phyloP scores from a whole-genome alignment of 2,797 vertebrate genomes.

The Lagocephalus sceleratus region DNA sequence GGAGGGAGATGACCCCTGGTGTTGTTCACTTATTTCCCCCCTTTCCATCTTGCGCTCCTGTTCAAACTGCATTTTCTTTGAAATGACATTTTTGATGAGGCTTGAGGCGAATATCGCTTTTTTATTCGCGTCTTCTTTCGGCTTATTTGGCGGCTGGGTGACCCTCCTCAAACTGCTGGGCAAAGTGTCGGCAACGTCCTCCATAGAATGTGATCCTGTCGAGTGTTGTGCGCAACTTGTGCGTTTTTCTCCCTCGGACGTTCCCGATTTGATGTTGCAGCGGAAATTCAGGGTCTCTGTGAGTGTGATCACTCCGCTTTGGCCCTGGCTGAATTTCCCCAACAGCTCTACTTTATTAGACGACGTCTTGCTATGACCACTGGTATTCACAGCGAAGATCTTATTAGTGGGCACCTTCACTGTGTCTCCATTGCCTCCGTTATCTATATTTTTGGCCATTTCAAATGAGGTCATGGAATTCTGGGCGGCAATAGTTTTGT shows the following conservation, averaged over 20 bases:
- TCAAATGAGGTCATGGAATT: conserved; percentile 64
- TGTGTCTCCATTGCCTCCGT: conserved; percentile 48
- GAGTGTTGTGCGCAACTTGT: conserved; percentile 69
- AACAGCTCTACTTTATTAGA: conserved; percentile 68
- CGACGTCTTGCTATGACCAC: conserved; percentile 51
- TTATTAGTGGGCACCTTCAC: conserved; percentile 76
- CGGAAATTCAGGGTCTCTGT: conserved; percentile 84
- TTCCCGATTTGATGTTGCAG: conserved; percentile 78
- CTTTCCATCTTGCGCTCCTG: conserved; percentile 96
- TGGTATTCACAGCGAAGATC: conserved; percentile 73
- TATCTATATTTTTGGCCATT: conserved; percentile 60
- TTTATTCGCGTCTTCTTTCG: conserved; percentile 83
- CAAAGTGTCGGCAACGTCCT: conserved; percentile 79
- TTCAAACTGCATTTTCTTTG: conserved; percentile 97
- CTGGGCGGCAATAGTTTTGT: conserved; percentile 70
- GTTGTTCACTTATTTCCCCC: conserved; percentile 85
- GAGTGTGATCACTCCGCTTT: conserved; percentile 80
- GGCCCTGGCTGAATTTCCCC: conserved; percentile 72
- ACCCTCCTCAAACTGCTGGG: conserved; percentile 63
- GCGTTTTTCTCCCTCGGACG: conserved; percentile 61
- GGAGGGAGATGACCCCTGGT: conserved; percentile 43
- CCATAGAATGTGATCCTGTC: conserved; percentile 75
- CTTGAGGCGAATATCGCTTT: conserved; percentile 92
- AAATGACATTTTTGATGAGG: conserved; percentile 93
- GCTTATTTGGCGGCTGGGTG: conserved; percentile 57